Base-by-base conservation (phyloP, 2,888 invertebrate genomes). In the Ormyrus rosae region DNA sequence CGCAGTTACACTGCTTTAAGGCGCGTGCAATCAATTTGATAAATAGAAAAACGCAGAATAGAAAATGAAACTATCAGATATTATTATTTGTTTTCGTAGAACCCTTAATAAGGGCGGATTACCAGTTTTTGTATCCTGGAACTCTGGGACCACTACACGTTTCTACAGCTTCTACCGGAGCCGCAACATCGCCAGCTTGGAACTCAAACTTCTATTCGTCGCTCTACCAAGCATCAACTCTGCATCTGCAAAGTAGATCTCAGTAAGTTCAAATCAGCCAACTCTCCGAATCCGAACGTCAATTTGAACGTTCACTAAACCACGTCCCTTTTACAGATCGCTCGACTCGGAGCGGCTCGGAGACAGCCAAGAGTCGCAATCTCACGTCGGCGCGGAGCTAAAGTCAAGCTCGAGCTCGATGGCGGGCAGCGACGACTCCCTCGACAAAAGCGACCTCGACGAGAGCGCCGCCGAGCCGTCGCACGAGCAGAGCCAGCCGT, bases 381-480 rank as follows among this genome's bases (percentile, higher is more conserved):
- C 80, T 0, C 87, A 89, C 51, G 85, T 78, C 70, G 88, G 87
- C 56, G 85, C 86, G 3, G 89, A 89, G 90, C 91, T 45, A 88
- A 93, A 90, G 91, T 92, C 85, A 9, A 93, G 85, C 91, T 93
- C 76, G 91, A 93, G 64, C 91, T 93, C 92, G 34, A 89, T 89
- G 84, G 91, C 93, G 0, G 89, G 90, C 45, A 94, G 94, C 80
- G 94, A 94, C 78, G 94, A 94, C 83, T 94, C 94, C 75, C 89
- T 92, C 3, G 94, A 93, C 82, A 91, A 91, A 76, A 91, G 92
- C 82, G 91, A 91, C 70, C 85, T 90, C 19, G 91, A 91, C 70
- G 91, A 91, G 65, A 10, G 50, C 9, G 88, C 88, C 72, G 84
- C 83, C 46, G 90, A 90, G 63, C 34, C 34, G 34, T 86, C 88